These are phyloP conservation scores for Antedon mediterranea DNA, from an alignment of 53 echinoderm and acorn worm species.

Conservation along the genomic window DNA sequence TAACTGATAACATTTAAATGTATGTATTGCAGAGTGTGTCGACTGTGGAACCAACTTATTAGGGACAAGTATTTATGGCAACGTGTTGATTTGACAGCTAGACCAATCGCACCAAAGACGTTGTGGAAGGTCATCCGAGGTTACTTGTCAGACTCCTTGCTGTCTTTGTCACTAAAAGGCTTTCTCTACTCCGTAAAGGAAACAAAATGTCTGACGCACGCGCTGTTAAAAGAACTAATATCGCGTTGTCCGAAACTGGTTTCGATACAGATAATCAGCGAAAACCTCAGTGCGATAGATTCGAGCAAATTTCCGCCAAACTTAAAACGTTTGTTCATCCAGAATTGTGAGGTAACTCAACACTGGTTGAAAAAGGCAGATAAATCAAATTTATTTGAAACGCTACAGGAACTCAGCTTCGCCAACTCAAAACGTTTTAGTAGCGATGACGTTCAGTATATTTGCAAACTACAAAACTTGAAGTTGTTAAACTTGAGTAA, in stretches of 20 bases:
- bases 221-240: slow-evolving; percentile 32
- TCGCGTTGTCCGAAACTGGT: slow-evolving; percentile 43
- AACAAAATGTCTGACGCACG: slow-evolving; percentile 53
- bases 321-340: slow-evolving; percentile 24
- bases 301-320: slow-evolving; percentile 27
- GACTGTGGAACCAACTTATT: slow-evolving; percentile 41
- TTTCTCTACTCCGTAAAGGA: slow-evolving; percentile 45
- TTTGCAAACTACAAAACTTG: slow-evolving; percentile 1
- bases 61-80: slow-evolving; percentile 47
- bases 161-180: slow-evolving; percentile 27
- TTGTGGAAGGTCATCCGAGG: slow-evolving; percentile 53
- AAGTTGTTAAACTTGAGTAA: not conserved
- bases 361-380: slow-evolving; percentile 35
- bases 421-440: slow-evolving; percentile 26
- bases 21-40: slow-evolving; percentile 36
- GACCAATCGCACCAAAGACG: slow-evolving; percentile 26
- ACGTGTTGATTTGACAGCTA: slow-evolving; percentile 38
- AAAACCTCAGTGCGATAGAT: slow-evolving; percentile 21
- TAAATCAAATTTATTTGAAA: slow-evolving; percentile 12
- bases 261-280: slow-evolving; percentile 28
- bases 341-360: slow-evolving; percentile 14
- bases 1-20: no score
- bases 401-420: slow-evolving; percentile 24
- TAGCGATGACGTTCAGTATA: slow-evolving; percentile 21
- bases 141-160: slow-evolving; percentile 52